These are phyloP conservation scores for Silurus asotus DNA, from an alignment of 2,113 vertebrate species.

Conservation along the genomic window DNA sequence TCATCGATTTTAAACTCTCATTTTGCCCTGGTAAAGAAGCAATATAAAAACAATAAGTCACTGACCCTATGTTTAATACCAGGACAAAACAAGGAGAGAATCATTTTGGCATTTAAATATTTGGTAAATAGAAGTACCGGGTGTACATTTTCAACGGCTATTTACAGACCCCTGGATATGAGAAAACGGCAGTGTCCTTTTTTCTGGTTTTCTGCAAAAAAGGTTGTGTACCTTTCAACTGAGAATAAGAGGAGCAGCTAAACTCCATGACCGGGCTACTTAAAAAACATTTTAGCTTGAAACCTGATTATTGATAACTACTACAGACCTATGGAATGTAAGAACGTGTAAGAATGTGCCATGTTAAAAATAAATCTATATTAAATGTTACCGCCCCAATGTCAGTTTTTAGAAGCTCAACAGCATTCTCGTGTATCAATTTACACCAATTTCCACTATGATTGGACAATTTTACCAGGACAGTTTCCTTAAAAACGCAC, in stretches of 20 bases:
- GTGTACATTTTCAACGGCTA: slow-evolving; percentile 53
- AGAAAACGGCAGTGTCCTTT: slow-evolving; percentile 35
- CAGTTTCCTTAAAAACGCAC: slow-evolving; percentile 37
- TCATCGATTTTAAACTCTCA: slow-evolving; percentile 43
- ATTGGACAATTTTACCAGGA: slow-evolving; percentile 32
- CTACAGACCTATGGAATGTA: slow-evolving; percentile 26
- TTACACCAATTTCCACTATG: slow-evolving; percentile 10
- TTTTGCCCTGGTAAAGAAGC: slow-evolving; percentile 4
- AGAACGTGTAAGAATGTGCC: neutral
- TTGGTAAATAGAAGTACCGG: slow-evolving; percentile 72
- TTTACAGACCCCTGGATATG: slow-evolving; percentile 64
- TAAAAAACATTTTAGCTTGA: neutral
- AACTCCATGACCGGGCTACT: slow-evolving; percentile 12
- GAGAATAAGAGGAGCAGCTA: slow-evolving; percentile 29
- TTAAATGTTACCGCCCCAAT: neutral
- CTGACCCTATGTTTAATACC: slow-evolving; percentile 34
- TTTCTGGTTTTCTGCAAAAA: slow-evolving; percentile 30
- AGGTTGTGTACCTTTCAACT: slow-evolving; percentile 33
- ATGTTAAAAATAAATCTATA: slow-evolving; percentile 9
- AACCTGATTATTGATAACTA: neutral
- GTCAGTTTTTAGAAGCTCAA: slow-evolving; percentile 3
- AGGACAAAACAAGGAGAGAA: slow-evolving; percentile 33
- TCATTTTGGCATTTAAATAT: slow-evolving; percentile 77
- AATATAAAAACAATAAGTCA: slow-evolving; percentile 20
- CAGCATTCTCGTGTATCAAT: neutral